A percentile compares a stretch with the other conserved stretches of the same genome.
Conservation (phyloP, 2,797 vertebrate species). For the Acanthurus tractus region DNA sequence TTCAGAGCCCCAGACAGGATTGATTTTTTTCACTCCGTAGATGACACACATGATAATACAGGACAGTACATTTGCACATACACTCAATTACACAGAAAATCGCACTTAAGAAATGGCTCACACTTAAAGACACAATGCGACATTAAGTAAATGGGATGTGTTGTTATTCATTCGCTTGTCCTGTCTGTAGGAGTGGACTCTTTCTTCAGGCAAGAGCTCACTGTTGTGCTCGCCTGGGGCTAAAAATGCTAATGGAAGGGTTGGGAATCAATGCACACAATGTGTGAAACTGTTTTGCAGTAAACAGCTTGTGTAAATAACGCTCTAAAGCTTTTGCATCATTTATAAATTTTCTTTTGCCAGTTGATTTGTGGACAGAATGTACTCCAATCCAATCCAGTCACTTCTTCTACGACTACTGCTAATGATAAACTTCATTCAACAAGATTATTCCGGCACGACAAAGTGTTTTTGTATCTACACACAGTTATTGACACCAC, state of each 20-base stretch:
- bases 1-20: neutral
- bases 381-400: neutral
- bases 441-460: neutral
- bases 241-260: conserved; percentile 40
- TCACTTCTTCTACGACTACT: neutral
- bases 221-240: conserved; percentile 41
- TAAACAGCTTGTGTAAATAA: conserved; percentile 19
- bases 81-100: neutral
- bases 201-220: conserved; percentile 35
- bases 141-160: neutral
- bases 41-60: neutral
- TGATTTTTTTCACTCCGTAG: neutral
- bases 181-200: conserved; percentile 21
- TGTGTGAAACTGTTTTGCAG: conserved; percentile 21
- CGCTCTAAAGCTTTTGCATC: neutral
- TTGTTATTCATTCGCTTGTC: neutral
- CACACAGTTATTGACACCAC: no score
- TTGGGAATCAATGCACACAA: conserved; percentile 27
- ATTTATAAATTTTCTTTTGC: neutral
- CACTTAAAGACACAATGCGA: conserved; percentile 2
- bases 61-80: neutral
- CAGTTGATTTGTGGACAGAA: conserved; percentile 13
- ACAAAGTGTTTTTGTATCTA: neutral
- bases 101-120: neutral
- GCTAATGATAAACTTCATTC: neutral